Conservation (phyloP, 2,113 vertebrate species). For the Datnioides undecimradiatus region DNA sequence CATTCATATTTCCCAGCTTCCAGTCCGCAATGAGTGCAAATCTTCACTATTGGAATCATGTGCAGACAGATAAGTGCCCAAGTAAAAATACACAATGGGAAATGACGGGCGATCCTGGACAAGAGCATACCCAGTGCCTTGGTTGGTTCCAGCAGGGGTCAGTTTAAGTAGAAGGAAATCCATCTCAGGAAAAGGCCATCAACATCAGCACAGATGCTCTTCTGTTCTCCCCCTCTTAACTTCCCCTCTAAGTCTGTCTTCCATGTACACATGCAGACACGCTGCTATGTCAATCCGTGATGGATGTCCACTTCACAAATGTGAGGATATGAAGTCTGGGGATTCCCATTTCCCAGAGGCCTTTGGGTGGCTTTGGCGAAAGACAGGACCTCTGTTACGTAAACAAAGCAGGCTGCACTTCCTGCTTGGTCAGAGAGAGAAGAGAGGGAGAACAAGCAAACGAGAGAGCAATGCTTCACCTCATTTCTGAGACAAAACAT, state of each 20-base stretch:
- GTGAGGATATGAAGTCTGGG: constrained; percentile 76
- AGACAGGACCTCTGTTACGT: constrained; percentile 73
- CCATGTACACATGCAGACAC: constrained; percentile 65
- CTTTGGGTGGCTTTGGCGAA: constrained; percentile 66
- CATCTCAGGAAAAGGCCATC: constrained; percentile 68
- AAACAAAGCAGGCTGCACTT: constrained; percentile 75
- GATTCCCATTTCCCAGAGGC: constrained; percentile 80
- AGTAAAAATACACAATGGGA: constrained; percentile 34
- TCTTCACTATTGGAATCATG: constrained; percentile 71
- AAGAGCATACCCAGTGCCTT: constrained; percentile 44
- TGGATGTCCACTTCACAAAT: constrained; percentile 75
- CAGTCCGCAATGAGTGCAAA: constrained; percentile 41
- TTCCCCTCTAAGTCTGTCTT: constrained; percentile 34
- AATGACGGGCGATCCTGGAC: constrained; percentile 21
- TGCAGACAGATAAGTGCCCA: constrained; percentile 56
- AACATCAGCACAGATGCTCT: constrained; percentile 61
- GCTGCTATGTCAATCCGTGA: constrained; percentile 68
- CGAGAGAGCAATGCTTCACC: constrained; percentile 57
- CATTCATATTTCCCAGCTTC: constrained; percentile 63
- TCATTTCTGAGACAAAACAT: constrained; percentile 77
- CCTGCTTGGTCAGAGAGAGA: constrained; percentile 60
- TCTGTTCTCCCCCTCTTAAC: constrained; percentile 57
- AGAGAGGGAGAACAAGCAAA: constrained; percentile 28
- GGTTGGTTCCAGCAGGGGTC: constrained; percentile 35
- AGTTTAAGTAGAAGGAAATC: constrained; percentile 59